These are phyloP conservation scores for Campylomormyrus tamandua DNA, from an alignment of 2,113 vertebrate genomes.

Conservation along the genomic window DNA sequence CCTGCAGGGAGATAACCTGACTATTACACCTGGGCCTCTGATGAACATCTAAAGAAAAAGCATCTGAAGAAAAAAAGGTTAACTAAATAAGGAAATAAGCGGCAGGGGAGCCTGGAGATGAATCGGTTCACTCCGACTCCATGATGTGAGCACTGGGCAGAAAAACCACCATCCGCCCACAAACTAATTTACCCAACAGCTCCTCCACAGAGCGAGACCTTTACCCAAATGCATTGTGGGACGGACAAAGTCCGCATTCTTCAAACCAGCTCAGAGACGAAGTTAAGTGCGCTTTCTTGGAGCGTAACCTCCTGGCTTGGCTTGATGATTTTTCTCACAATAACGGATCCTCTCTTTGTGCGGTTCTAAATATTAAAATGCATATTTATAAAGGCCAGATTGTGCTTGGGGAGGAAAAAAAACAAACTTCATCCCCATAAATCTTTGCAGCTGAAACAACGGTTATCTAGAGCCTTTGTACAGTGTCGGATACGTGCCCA, in stretches of 20 bases:
- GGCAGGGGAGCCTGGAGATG: not conserved
- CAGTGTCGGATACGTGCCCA: not conserved
- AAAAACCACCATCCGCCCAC: not conserved
- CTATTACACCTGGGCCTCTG: not conserved
- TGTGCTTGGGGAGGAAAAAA: slow-evolving; percentile 9
- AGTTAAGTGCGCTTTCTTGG: not conserved
- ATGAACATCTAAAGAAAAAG: not conserved
- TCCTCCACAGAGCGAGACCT: not conserved
- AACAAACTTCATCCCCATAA: slow-evolving; percentile 26
- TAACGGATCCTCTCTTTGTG: not conserved
- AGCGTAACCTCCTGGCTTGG: not conserved
- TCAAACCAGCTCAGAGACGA: no score
- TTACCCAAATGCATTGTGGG: not conserved
- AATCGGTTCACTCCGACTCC: not conserved
- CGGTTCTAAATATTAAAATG: not conserved
- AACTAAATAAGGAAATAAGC: not conserved
- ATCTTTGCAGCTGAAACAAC: slow-evolving; percentile 12
- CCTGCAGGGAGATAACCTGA: not conserved
- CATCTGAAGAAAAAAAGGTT: not conserved
- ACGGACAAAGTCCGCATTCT: not conserved
- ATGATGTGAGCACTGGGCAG: not conserved
- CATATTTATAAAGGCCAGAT: not conserved
- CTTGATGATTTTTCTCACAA: not conserved
- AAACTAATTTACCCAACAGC: not conserved
- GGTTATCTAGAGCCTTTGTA: slow-evolving; percentile 9